Base-by-base conservation (phyloP, 2,888 invertebrate species). In the Cataglyphis albicans region DNA sequence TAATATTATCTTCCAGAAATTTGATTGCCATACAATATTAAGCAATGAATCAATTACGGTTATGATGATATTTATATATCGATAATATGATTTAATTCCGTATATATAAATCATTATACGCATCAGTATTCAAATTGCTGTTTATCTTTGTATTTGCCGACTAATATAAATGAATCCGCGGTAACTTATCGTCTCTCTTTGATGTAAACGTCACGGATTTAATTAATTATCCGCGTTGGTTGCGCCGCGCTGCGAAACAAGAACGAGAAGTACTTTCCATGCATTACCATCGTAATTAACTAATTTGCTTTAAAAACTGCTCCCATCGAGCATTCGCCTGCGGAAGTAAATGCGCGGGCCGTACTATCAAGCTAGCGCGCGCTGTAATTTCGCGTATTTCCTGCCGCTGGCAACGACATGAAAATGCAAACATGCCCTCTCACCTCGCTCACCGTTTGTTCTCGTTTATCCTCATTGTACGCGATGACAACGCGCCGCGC, bases 391-490 rank as follows among this genome's bases (percentile, higher is more conserved):
- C 86, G 85, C 87, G 87, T 85, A 87, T 89, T 90, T 90, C 89
- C 90, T 89, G 90, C 86, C 85, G 76, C 87, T 90, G 91, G 90
- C 87, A 90, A 91, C 90, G 87, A 91, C 92, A 91, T 87, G 91
- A 91, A 92, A 92, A 91, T 90, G 89, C 91, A 90, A 91, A 90
- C 90, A 90, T 90, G 89, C 90, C 90, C 91, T 89, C 90, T 88
- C 90, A 86, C 88, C 89, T 89, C 90, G 88, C 89, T 84, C 87
- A 84, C 87, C 87, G 89, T 88, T 91, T 90, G 90, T 91, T 92
- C 89, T 91, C 91, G 91, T 91, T 92, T 88, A 90, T 92, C 91
- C 90, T 91, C 91, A 91, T 92, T 91, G 91, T 91, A 85, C 87
- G 84, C 88, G 89, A 89, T 88, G 91, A 89, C 91, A 90, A 88